phyloP scores from a whole-genome alignment of 2,113 vertebrate genomes.

The Rafetus swinhoei region DNA sequence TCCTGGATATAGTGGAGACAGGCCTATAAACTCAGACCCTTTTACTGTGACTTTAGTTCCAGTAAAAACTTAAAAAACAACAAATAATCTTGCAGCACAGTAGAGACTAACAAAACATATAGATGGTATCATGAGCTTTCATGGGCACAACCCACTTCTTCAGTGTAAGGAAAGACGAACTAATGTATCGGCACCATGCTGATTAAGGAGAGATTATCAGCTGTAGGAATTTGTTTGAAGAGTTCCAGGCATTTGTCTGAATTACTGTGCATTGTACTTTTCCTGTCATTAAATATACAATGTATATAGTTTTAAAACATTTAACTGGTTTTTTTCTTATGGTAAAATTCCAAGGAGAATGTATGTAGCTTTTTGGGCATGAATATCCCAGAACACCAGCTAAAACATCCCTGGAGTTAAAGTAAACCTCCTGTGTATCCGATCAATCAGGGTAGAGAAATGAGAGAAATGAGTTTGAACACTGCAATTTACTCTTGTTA shows the following conservation, averaged over 20 bases:
- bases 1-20: too few species aligned
- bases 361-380: not conserved
- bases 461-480: not conserved
- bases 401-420: not conserved
- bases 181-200: slow-evolving; percentile 36
- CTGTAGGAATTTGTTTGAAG: slow-evolving; percentile 36
- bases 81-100: too few species aligned
- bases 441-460: not conserved
- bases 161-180: not conserved
- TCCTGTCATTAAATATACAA: not conserved
- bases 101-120: too few species aligned
- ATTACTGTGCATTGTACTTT: not conserved
- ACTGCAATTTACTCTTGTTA: not conserved
- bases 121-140: too few species aligned
- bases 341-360: not conserved
- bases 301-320: not conserved
- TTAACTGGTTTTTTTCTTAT: not conserved
- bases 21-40: not conserved
- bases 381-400: not conserved
- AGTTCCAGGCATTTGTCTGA: slow-evolving; percentile 17
- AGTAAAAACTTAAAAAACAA: too few species aligned
- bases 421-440: not conserved
- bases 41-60: not conserved
- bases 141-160: not conserved
- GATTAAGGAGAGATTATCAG: slow-evolving; percentile 54